These are phyloP conservation scores for Leptinotarsa undecemlineata DNA, from an alignment of 1,140 invertebrate genomes.

Conservation along the genomic window DNA sequence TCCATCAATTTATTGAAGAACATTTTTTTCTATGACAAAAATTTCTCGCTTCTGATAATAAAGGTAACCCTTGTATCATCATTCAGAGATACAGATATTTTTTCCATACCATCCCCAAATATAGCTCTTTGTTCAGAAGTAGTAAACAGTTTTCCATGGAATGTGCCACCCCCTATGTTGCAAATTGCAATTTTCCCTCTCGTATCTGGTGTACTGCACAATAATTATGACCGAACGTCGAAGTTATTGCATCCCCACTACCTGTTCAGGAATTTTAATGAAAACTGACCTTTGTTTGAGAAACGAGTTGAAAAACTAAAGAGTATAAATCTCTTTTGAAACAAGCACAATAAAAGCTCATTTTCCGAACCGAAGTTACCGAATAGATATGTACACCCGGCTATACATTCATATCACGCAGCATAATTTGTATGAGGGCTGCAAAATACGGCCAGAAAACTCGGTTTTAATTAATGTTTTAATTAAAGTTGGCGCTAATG, in stretches of 20 bases:
- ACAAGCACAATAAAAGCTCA: conserved; percentile 6
- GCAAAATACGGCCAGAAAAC: not conserved
- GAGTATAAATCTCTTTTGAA: conserved; percentile 1
- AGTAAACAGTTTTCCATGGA: no score
- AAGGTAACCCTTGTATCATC: no score
- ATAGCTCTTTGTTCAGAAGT: no score
- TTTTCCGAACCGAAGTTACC: not conserved
- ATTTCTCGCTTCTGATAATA: no score
- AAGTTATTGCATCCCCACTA: not conserved
- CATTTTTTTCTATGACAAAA: no score
- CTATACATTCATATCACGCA: conserved; percentile 12
- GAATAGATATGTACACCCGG: not conserved
- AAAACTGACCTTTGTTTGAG: conserved; percentile 5
- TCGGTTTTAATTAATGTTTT: conserved; percentile 16
- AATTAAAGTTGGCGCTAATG: conserved; percentile 13
- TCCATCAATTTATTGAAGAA: no score
- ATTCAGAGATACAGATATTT: no score
- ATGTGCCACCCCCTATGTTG: no score
- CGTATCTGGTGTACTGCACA: not conserved
- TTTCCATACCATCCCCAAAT: no score
- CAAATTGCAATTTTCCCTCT: no score
- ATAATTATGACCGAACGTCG: not conserved
- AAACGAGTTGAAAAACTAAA: not conserved
- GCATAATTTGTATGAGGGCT: not conserved
- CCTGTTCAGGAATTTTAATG: conserved; percentile 3